Conservation (phyloP, 1,140 invertebrate species). For the Solenopsis fugax region DNA sequence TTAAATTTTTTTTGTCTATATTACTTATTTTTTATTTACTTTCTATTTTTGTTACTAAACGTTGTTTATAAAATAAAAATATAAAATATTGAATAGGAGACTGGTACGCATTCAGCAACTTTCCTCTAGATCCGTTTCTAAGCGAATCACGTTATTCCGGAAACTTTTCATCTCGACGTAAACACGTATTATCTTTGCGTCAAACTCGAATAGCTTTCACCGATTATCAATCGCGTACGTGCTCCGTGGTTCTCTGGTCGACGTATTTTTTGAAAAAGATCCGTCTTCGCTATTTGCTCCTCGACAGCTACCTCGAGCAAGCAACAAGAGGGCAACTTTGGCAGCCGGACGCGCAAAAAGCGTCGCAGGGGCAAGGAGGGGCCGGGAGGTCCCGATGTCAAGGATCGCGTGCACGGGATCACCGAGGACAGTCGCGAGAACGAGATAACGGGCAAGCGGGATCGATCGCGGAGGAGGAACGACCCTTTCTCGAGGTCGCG, state of each 20-base stretch:
- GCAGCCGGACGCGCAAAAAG: slow-evolving; percentile 71
- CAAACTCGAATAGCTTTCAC: neutral
- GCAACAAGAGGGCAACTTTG: slow-evolving; percentile 36
- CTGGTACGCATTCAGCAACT: too few relatives aligned
- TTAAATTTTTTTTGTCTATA: too few relatives aligned
- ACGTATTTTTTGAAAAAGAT: neutral
- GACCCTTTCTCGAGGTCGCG: slow-evolving; percentile 61
- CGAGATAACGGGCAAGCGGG: slow-evolving; percentile 58
- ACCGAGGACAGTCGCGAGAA: slow-evolving; percentile 60
- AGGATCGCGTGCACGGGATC: slow-evolving; percentile 11
- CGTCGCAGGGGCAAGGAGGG: slow-evolving; percentile 69
- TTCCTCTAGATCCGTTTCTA: neutral
- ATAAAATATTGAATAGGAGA: too few relatives aligned
- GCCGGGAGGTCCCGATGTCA: neutral
- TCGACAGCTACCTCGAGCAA: slow-evolving; percentile 10
- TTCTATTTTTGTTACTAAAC: too few relatives aligned
- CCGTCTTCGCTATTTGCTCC: neutral
- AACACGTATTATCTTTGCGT: neutral
- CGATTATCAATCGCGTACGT: neutral
- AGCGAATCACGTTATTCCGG: neutral
- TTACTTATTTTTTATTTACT: too few relatives aligned
- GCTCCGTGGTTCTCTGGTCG: neutral
- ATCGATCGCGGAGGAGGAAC: slow-evolving; percentile 26
- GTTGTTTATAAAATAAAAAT: too few relatives aligned
- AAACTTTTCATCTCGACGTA: neutral